Evolutionary conservation across 1,140 invertebrate species (phyloP).

Genomic region (Hycleus cichorii): DNA sequence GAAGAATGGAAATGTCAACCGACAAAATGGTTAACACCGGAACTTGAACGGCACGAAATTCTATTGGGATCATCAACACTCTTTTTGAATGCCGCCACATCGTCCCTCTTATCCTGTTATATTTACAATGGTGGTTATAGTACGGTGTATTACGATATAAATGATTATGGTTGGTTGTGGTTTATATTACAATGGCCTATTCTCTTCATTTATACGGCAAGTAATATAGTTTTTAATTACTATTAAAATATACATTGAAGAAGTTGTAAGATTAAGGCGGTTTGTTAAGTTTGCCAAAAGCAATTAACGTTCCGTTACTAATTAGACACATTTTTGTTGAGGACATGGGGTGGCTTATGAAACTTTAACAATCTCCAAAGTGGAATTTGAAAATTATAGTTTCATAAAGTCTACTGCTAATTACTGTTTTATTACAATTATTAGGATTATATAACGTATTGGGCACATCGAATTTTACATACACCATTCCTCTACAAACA

Average conservation of each 20-base stretch:
- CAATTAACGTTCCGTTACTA: too few species aligned
- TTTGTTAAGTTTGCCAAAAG: too few species aligned
- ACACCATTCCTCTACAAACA: conserved; percentile 59
- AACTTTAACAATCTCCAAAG: too few species aligned
- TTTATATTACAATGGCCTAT: conserved; percentile 56
- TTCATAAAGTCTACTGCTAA: not conserved
- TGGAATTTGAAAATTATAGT: too few species aligned
- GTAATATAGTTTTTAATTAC: not conserved
- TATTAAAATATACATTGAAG: conserved; percentile 9
- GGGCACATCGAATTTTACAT: conserved; percentile 61
- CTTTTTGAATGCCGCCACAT: conserved; percentile 47
- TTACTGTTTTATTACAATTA: conserved; percentile 24
- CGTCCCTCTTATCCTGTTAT: conserved; percentile 55
- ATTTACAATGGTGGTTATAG: conserved; percentile 58
- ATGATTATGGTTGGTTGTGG: conserved; percentile 59
- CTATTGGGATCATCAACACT: conserved; percentile 54
- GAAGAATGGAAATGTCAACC: conserved; percentile 71
- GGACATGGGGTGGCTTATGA: too few species aligned
- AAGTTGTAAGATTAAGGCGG: too few species aligned
- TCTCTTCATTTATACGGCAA: conserved; percentile 56
- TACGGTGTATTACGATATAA: conserved; percentile 55
- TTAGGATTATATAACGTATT: conserved; percentile 63
- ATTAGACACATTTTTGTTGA: too few species aligned
- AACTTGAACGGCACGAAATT: conserved; percentile 62
- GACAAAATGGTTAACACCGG: conserved; percentile 55